Evolutionary conservation across 2,113 vertebrate genomes (phyloP), one percentile per base, ranked within the genome.

Genomic region (Prunella himalayana): DNA sequence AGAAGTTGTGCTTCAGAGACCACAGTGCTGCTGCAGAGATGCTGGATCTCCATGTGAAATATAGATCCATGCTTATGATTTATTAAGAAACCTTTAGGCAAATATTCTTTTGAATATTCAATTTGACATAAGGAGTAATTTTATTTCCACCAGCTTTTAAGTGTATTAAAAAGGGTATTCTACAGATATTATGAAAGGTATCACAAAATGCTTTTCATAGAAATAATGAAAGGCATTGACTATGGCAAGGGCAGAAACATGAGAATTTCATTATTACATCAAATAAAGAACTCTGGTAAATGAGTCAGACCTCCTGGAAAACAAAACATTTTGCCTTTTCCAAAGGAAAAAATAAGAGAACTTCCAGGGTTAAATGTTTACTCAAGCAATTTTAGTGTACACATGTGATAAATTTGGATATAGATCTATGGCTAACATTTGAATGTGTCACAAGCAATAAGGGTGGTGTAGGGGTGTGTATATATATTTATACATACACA

Each of bases 401-500:
- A 87, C 31, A 44, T 0, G 1, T 3, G 20, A 45, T 25, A 69
- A 69, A 53, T 69, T 17, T 50, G 28, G 27, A 42, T 57, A 31
- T 10, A 92, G 54, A 89, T 50, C 35, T 47, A 61, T 31, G n/a
- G 51, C 17, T 82, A 89, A 70, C 37, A 51, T 79, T 81, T 75
- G 53, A 49, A 75, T 50, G 17, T 20, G 19, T 84, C 5, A 7
- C 2, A 2, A 64, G 72, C 30, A 91, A 10, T 19, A 86, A 81
- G 25, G 27, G 20, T 49, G 25, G 35, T 45, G 18, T 15, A 54
- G 24, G 47, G 15, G 27, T 11, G 14, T 11, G 6, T 27, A 1
- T 10, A 3, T 31, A 4, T 15, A 6, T 15, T 0, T 33, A 6
- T 3, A 42, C 1, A 65, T 2, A 33, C 6, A 57, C 1, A n/a